Conservation (phyloP, 2,888 invertebrate species). For the Sphaeridia pumilis region DNA sequence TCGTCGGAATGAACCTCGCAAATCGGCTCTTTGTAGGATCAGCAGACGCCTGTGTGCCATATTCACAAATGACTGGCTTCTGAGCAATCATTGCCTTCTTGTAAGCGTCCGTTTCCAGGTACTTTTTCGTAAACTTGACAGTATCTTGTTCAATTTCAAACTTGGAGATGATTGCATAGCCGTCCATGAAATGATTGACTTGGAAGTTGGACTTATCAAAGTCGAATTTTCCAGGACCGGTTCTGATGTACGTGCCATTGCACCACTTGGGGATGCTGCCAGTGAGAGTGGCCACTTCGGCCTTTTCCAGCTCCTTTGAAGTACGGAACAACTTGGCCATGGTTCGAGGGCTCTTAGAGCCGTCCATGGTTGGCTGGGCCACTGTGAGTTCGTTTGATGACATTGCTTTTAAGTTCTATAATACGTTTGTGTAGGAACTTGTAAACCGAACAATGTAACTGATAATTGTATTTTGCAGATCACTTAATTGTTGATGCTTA, state of each 20-base stretch:
- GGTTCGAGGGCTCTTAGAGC: conserved; percentile 8
- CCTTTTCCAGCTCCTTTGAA: conserved; percentile 9
- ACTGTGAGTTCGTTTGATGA: conserved; percentile 8
- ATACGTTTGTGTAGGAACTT: no score
- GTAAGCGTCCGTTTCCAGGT: conserved; percentile 43
- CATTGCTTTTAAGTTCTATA: no score
- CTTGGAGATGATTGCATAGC: conserved; percentile 42
- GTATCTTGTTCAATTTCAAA: conserved; percentile 36
- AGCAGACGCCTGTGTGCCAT: conserved; percentile 43
- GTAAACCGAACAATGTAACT: no score
- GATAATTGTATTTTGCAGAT: no score
- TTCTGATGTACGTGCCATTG: conserved; percentile 40
- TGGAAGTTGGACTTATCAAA: conserved; percentile 38
- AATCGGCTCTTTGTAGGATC: conserved; percentile 45
- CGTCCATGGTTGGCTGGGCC: neutral
- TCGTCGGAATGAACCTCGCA: conserved; percentile 37
- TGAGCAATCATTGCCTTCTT: conserved; percentile 41
- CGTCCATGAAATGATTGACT: conserved; percentile 44
- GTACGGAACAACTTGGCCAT: conserved; percentile 13
- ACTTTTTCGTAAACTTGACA: conserved; percentile 38
- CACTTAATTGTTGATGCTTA: no score
- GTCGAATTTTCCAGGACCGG: conserved; percentile 45
- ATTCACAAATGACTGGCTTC: conserved; percentile 42
- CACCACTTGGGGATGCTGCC: conserved; percentile 41
- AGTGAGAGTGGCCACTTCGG: conserved; percentile 16